A percentile compares a stretch with the other conserved stretches of the same genome.
These are phyloP conservation scores for Pelusios castaneus DNA, from an alignment of 2,113 vertebrate genomes.

Conservation along the genomic window DNA sequence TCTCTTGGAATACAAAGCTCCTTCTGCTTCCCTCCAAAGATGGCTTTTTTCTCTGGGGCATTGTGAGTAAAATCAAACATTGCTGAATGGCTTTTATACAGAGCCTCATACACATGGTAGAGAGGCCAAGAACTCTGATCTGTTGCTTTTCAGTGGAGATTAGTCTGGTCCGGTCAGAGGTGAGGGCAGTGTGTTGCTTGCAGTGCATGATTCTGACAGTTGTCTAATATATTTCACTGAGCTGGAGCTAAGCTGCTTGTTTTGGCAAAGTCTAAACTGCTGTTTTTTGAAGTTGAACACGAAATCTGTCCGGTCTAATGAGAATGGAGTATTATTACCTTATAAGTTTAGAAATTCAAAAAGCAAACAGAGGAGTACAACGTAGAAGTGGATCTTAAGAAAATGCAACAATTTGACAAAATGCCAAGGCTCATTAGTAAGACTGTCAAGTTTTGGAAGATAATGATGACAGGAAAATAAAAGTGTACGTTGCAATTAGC, in stretches of 20 bases:
- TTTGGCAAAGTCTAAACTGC: too few relatives aligned
- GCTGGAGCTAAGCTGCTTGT: background rate
- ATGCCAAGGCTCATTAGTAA: fast-evolving
- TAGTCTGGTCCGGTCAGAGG: background rate
- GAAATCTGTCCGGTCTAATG: fast-evolving
- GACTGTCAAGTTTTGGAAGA: background rate
- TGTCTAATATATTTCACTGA: background rate
- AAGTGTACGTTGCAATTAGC: background rate
- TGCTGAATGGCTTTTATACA: background rate
- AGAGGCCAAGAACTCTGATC: background rate
- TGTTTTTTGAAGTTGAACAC: fast-evolving
- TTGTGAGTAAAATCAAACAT: background rate
- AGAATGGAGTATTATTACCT: fast-evolving
- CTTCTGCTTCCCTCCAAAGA: background rate
- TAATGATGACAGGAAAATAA: fast-evolving
- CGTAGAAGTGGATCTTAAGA: fast-evolving
- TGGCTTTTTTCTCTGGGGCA: background rate
- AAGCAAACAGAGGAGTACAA: background rate
- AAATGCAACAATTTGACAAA: fast-evolving
- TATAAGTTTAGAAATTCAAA: background rate
- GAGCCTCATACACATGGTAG: background rate
- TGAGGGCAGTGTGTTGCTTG: background rate
- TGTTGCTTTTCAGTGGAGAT: background rate
- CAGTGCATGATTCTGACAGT: fast-evolving
- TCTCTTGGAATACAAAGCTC: background rate